Conservation (phyloP, 2,113 vertebrate species). For the Pseudopodoces humilis region DNA sequence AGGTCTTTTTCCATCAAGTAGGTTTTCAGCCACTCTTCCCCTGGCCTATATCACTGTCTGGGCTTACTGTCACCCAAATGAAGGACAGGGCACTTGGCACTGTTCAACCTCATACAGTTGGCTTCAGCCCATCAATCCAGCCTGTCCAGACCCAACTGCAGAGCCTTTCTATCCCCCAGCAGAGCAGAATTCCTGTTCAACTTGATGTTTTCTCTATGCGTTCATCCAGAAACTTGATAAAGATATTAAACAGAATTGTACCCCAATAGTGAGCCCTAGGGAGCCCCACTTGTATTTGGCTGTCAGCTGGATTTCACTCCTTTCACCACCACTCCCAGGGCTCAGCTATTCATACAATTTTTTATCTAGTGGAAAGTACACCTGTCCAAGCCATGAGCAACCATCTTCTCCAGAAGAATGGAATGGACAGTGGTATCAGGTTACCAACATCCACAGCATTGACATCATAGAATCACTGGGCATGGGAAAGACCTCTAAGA, state of each 20-base stretch:
- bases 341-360: too few species aligned
- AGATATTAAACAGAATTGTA: background rate
- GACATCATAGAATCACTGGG: too few species aligned
- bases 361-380: background rate
- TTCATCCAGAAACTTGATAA: background rate
- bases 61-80: background rate
- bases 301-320: background rate
- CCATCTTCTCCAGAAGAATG: background rate
- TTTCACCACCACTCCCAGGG: background rate
- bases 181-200: background rate
- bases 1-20: background rate
- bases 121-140: background rate
- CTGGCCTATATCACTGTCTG: accelerated
- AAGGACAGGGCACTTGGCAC: accelerated
- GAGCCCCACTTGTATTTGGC: background rate
- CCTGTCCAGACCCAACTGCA: background rate
- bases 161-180: background rate
- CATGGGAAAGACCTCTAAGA: background rate
- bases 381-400: background rate
- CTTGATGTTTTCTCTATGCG: background rate
- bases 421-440: background rate
- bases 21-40: background rate
- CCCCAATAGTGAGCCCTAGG: background rate
- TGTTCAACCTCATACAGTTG: background rate
- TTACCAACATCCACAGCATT: background rate